Conservation (phyloP, 2,888 invertebrate species). For the Euplexia lucipara region DNA sequence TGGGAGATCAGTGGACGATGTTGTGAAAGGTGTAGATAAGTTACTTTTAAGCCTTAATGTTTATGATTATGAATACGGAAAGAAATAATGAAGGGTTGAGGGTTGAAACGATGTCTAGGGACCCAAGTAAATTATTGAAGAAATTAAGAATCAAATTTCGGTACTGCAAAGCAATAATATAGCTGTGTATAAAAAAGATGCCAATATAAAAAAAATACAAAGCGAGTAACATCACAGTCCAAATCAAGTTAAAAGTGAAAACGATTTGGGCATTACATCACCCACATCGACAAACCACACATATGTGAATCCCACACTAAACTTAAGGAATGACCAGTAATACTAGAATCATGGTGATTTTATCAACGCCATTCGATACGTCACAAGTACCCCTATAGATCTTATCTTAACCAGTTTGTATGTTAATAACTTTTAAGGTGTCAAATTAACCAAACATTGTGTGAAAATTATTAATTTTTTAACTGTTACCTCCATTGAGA, state of each 20-base stretch:
- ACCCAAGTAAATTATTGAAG: too few species aligned
- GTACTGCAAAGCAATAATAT: too few species aligned
- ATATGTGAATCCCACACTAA: conserved; percentile 42
- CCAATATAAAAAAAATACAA: neutral
- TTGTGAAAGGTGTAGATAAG: neutral
- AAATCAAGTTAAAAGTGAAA: conserved; percentile 19
- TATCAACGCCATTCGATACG: conserved; percentile 68
- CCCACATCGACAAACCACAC: neutral
- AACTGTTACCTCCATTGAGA: conserved; percentile 30
- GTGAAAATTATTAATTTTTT: conserved; percentile 58
- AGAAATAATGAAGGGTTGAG: too few species aligned
- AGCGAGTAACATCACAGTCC: neutral
- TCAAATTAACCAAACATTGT: conserved; percentile 63
- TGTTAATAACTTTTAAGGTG: conserved; percentile 64
- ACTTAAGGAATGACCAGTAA: conserved; percentile 24
- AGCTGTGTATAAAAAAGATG: neutral
- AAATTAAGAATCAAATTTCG: too few species aligned
- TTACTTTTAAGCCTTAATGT: neutral
- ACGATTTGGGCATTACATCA: conserved; percentile 11
- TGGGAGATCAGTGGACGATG: neutral
- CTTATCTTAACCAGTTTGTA: conserved; percentile 53
- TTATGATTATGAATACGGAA: neutral
- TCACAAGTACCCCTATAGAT: conserved; percentile 62
- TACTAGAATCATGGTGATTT: conserved; percentile 30
- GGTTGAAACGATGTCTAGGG: too few species aligned